Percentiles rank a stretch among this genome's conserved stretches.
Evolutionary conservation across 2,888 invertebrate genomes (phyloP).

Genomic region (Sarcophaga rosellei): DNA sequence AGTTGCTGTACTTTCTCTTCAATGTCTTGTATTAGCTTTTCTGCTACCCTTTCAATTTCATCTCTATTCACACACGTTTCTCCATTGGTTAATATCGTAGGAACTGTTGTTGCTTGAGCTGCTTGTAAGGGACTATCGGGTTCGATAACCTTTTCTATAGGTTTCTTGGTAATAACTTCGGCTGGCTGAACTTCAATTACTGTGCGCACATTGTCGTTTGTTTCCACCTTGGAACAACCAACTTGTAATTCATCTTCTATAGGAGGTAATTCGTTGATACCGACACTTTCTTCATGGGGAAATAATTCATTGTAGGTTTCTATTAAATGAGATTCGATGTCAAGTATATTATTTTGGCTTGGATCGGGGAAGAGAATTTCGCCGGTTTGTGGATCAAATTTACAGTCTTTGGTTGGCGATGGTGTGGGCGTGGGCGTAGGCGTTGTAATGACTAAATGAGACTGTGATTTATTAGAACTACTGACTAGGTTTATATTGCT

Average conservation of each 20-base stretch:
- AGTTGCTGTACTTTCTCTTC: conserved; percentile 46
- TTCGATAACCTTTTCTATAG: conserved; percentile 70
- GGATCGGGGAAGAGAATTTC: conserved; percentile 30
- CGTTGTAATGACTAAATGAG: conserved; percentile 68
- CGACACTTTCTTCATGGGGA: conserved; percentile 75
- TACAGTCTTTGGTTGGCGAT: conserved; percentile 57
- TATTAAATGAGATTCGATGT: conserved; percentile 80
- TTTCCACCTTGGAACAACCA: conserved; percentile 77
- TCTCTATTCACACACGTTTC: conserved; percentile 55
- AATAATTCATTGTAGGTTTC: conserved; percentile 76
- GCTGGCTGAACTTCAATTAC: conserved; percentile 79
- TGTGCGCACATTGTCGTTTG: conserved; percentile 73
- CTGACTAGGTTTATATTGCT: conserved; percentile 73
- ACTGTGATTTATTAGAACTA: conserved; percentile 69
- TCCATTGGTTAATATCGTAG: conserved; percentile 49
- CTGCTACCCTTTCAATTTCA: conserved; percentile 42
- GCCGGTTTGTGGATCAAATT: conserved; percentile 48
- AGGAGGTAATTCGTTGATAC: conserved; percentile 77
- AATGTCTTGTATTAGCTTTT: conserved; percentile 45
- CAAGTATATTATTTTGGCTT: conserved; percentile 71
- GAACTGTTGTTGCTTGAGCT: conserved; percentile 32
- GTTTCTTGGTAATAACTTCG: conserved; percentile 74
- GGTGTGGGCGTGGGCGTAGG: conserved; percentile 41
- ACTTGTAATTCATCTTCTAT: conserved; percentile 76
- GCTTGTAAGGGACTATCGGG: conserved; percentile 51